phyloP scores from a whole-genome alignment of 2,113 vertebrate genomes.

The Bubo scandiacus region DNA sequence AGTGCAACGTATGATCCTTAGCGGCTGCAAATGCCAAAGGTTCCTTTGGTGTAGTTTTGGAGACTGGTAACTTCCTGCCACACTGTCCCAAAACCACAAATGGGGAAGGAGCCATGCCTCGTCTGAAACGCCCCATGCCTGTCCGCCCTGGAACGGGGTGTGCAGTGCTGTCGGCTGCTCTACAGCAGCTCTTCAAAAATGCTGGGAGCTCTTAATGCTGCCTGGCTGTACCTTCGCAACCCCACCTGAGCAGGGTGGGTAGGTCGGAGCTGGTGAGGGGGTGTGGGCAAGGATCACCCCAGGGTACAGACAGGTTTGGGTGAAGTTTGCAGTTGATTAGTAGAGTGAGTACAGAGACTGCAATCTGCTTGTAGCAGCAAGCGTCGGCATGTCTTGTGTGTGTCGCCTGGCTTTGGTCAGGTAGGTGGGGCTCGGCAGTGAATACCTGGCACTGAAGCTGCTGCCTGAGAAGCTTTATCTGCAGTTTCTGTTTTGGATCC shows the following conservation, averaged over 20 bases:
- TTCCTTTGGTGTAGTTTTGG: neutral
- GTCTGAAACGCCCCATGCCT: neutral
- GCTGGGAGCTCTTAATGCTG: neutral
- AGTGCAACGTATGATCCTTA: neutral
- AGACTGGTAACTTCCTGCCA: neutral
- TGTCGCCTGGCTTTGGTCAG: neutral
- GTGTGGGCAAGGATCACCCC: accelerated
- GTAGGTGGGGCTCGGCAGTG: neutral
- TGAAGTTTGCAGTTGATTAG: neutral
- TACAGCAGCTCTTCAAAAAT: neutral
- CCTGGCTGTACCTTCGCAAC: neutral
- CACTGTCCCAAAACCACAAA: neutral
- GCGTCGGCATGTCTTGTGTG: neutral
- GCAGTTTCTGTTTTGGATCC: conserved; percentile 18
- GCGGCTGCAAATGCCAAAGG: neutral
- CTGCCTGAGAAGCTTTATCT: conserved; percentile 3
- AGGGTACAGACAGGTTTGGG: neutral
- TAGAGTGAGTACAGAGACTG: neutral
- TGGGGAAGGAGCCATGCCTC: neutral
- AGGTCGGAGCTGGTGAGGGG: neutral
- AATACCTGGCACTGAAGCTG: neutral
- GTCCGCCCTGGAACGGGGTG: neutral
- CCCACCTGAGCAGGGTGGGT: accelerated
- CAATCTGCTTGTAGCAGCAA: neutral
- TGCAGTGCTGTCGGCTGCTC: neutral